These are phyloP conservation scores for Zelleria hepariella DNA, from an alignment of 2,888 invertebrate genomes.

Conservation along the genomic window DNA sequence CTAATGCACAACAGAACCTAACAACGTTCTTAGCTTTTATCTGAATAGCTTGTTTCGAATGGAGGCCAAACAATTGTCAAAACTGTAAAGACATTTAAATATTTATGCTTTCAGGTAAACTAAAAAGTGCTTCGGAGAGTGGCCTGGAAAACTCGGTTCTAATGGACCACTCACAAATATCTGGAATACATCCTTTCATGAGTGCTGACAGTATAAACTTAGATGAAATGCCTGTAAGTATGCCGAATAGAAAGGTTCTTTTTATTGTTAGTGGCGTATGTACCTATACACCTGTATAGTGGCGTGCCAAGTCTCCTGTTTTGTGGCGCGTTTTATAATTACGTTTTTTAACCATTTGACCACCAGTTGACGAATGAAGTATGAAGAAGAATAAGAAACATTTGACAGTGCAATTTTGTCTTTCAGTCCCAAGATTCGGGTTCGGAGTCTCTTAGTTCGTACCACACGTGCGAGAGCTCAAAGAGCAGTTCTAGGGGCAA, in stretches of 20 bases:
- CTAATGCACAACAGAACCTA: no score
- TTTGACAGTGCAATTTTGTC: slow-evolving; percentile 9
- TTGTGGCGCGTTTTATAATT: no score
- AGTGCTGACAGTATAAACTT: slow-evolving; percentile 76
- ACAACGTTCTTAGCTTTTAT: no score
- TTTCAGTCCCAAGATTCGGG: slow-evolving; percentile 51
- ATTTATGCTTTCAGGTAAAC: slow-evolving; percentile 40
- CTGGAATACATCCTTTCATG: slow-evolving; percentile 82
- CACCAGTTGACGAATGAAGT: no score
- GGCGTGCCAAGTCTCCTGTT: no score
- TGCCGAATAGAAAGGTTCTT: background rate
- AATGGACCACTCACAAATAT: slow-evolving; percentile 66
- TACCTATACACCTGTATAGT: no score
- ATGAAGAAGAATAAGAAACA: no score
- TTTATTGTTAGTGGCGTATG: no score
- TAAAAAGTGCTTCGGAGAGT: slow-evolving; percentile 31
- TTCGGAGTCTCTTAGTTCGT: slow-evolving; percentile 50
- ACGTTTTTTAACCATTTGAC: no score
- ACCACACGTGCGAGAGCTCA: slow-evolving; percentile 65
- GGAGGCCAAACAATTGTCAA: no score
- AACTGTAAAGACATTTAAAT: background rate
- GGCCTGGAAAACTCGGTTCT: slow-evolving; percentile 7
- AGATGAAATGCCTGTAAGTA: slow-evolving; percentile 46
- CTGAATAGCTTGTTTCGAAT: no score
- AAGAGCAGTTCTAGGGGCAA: slow-evolving; percentile 49